Conservation (phyloP, 2,797 vertebrate species). For the Liparis tanakae region DNA sequence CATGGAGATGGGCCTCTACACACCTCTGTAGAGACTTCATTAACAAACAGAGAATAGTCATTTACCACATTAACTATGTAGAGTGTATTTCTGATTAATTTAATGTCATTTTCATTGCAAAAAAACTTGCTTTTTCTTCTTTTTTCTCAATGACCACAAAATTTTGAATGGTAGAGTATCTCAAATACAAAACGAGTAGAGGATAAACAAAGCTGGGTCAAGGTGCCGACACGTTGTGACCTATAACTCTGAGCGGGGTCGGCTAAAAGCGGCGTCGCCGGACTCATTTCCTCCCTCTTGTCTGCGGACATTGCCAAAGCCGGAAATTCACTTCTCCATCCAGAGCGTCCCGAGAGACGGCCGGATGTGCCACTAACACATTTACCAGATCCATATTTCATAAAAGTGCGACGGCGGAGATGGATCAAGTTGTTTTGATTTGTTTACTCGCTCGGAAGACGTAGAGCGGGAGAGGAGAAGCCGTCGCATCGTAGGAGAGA, state of each 20-base stretch:
- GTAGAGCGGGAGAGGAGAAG: background rate
- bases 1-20: too few species aligned
- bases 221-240: conserved; percentile 53
- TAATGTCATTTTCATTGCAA: too few species aligned
- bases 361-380: conserved; percentile 75
- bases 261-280: conserved; percentile 78
- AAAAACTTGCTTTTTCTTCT: too few species aligned
- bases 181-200: conserved; percentile 14
- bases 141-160: too few species aligned
- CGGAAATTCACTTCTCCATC: conserved; percentile 69
- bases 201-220: conserved; percentile 65
- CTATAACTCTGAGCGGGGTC: conserved; percentile 72
- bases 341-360: conserved; percentile 68
- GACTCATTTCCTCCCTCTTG: conserved; percentile 69
- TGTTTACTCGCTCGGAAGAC: background rate
- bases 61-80: too few species aligned
- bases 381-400: conserved; percentile 68
- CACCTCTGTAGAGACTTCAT: too few species aligned
- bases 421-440: background rate
- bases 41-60: too few species aligned
- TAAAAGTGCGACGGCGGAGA: conserved; percentile 25
- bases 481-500: background rate
- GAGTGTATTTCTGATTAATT: too few species aligned
- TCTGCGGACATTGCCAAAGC: conserved; percentile 71
- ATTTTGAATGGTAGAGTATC: too few species aligned